A percentile compares a stretch with the other conserved stretches of the same genome.
These are phyloP conservation scores for Aricia artaxerxes DNA, from an alignment of 2,888 invertebrate genomes.

Conservation along the genomic window DNA sequence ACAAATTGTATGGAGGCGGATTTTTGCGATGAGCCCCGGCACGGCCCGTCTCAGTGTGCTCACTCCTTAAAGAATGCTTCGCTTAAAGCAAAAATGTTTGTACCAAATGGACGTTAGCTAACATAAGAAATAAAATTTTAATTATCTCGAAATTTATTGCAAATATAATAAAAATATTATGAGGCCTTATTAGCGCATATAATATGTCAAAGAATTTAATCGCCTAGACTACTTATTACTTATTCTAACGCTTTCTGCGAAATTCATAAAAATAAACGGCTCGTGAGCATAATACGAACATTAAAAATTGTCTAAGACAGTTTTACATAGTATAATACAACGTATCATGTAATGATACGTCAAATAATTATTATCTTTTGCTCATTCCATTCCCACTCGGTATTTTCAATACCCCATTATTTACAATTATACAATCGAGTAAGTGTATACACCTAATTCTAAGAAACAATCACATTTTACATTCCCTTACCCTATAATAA, in stretches of 20 bases:
- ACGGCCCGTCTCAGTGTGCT: too few species aligned
- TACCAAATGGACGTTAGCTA: not conserved
- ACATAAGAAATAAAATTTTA: not conserved
- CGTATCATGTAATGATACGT: not conserved
- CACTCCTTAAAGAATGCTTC: not conserved
- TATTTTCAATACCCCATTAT: conserved; percentile 27
- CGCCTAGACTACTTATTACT: not conserved
- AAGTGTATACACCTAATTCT: conserved; percentile 38
- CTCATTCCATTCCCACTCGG: conserved; percentile 4
- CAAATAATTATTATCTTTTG: conserved; percentile 23
- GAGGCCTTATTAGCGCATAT: not conserved
- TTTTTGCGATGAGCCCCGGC: too few species aligned
- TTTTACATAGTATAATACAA: conserved; percentile 19
- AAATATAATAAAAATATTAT: not conserved
- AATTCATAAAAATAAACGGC: conserved; percentile 13
- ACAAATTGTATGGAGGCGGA: too few species aligned
- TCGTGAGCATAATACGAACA: not conserved
- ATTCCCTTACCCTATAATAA: conserved; percentile 51
- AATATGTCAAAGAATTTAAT: not conserved
- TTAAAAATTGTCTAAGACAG: conserved; percentile 20
- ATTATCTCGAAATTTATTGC: not conserved
- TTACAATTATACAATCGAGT: conserved; percentile 29
- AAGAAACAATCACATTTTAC: conserved; percentile 65
- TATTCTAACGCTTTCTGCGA: conserved; percentile 14
- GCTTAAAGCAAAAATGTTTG: not conserved